Evolutionary conservation across 2,113 vertebrate genomes (phyloP).

Genomic region (human): DNA sequence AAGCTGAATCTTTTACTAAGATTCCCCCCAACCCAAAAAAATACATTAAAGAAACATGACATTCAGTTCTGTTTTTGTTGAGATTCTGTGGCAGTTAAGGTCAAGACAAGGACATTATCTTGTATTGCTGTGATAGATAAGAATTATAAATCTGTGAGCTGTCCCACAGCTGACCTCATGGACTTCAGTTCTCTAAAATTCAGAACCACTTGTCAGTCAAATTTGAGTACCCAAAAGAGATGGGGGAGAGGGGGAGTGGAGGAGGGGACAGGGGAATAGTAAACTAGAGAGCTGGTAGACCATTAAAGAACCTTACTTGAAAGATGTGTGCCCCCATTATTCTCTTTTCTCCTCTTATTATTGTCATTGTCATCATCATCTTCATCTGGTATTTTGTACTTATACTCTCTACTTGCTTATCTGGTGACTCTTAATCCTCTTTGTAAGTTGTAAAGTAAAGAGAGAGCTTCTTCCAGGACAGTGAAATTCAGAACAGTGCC

Average conservation of each 20-base stretch:
- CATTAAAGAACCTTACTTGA: no score
- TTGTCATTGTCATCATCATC: background rate
- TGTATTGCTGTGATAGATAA: background rate
- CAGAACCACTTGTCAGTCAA: background rate
- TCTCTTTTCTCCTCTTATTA: background rate
- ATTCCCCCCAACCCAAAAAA: background rate
- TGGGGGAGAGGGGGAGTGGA: rapidly evolving
- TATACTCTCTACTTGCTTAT: background rate
- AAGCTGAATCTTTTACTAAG: constrained; percentile 1
- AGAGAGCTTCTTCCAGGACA: background rate
- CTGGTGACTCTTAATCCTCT: background rate
- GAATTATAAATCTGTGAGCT: background rate
- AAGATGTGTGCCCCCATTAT: background rate
- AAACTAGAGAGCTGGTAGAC: background rate
- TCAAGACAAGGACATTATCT: background rate
- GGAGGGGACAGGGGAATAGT: no score
- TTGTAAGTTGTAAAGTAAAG: background rate
- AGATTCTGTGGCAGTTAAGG: background rate
- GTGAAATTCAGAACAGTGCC: background rate
- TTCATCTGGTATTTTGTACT: background rate
- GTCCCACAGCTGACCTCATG: background rate
- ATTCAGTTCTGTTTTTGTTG: constrained; percentile 30
- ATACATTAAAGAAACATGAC: constrained; percentile 3
- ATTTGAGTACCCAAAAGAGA: background rate
- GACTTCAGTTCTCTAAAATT: background rate